Evolutionary conservation across 2,113 vertebrate species (phyloP).

Genomic region (Oreochromis tanganicae): DNA sequence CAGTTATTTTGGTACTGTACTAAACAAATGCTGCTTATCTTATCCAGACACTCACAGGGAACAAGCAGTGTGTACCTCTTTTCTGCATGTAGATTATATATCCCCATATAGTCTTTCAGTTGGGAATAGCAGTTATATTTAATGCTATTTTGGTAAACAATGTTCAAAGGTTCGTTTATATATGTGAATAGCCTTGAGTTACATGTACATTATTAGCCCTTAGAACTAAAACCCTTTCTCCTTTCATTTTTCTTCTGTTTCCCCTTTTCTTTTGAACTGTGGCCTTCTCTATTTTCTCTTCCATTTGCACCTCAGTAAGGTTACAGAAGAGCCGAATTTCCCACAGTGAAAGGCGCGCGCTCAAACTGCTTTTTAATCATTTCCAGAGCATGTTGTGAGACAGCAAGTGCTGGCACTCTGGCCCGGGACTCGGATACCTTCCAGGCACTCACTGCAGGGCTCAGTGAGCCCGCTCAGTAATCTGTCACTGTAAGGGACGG

Average conservation of each 20-base stretch:
- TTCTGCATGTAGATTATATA: not conserved
- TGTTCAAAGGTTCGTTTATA: not conserved
- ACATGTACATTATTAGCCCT: not conserved
- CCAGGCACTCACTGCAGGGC: conserved; percentile 65
- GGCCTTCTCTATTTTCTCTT: conserved; percentile 47
- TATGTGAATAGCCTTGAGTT: not conserved
- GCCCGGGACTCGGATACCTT: conserved; percentile 65
- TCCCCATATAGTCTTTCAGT: not conserved
- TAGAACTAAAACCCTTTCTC: not conserved
- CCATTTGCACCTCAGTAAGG: conserved; percentile 68
- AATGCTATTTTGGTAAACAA: not conserved
- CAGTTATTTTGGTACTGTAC: conserved; percentile 26
- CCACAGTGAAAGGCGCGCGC: conserved; percentile 63
- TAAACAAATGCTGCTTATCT: conserved; percentile 19
- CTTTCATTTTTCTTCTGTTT: not conserved
- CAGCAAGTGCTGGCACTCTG: conserved; percentile 61
- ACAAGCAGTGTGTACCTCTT: not conserved
- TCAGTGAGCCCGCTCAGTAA: conserved; percentile 63
- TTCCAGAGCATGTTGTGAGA: conserved; percentile 72
- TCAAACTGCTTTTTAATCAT: conserved; percentile 74
- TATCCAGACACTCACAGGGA: not conserved
- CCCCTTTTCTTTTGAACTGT: conserved; percentile 49
- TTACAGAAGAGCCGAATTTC: conserved; percentile 60
- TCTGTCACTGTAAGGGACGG: conserved; percentile 72
- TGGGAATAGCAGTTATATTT: not conserved